These are phyloP conservation scores for Vulpes lagopus DNA, from an alignment of 2,113 vertebrate genomes.

Conservation along the genomic window DNA sequence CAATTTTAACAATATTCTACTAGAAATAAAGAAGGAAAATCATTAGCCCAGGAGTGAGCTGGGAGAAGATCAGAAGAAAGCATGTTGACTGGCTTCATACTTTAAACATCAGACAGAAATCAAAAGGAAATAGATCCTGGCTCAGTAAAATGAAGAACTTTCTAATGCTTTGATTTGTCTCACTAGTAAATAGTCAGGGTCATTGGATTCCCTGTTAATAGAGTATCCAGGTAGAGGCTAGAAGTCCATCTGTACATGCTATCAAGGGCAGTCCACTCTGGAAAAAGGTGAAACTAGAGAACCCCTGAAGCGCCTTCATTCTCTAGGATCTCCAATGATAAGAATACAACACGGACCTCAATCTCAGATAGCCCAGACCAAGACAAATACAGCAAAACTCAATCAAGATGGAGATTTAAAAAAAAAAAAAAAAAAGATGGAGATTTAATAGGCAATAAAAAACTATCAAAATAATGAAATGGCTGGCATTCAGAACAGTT, in stretches of 20 bases:
- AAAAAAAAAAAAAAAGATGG: neutral
- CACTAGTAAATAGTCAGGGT: neutral
- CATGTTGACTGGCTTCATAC: neutral
- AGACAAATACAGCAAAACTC: constrained; percentile 24
- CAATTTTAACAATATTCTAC: neutral
- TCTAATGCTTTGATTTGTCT: neutral
- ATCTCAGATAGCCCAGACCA: neutral
- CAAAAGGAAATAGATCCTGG: neutral
- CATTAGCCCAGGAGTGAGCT: neutral
- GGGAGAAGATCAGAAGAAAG: neutral
- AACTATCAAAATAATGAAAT: constrained; percentile 39
- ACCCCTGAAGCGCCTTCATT: neutral
- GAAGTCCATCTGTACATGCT: neutral
- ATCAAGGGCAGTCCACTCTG: neutral
- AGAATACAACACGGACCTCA: neutral
- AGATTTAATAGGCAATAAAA: neutral
- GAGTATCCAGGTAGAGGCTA: neutral
- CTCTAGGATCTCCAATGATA: constrained; percentile 25
- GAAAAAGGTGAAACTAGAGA: neutral
- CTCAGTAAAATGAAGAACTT: neutral
- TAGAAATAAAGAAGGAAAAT: constrained; percentile 35
- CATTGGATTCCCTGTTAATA: neutral
- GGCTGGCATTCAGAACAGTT: neutral
- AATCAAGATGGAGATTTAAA: neutral
- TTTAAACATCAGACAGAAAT: neutral